Base-by-base conservation (phyloP, 2,797 vertebrate species). In the Champsocephalus gunnari region DNA sequence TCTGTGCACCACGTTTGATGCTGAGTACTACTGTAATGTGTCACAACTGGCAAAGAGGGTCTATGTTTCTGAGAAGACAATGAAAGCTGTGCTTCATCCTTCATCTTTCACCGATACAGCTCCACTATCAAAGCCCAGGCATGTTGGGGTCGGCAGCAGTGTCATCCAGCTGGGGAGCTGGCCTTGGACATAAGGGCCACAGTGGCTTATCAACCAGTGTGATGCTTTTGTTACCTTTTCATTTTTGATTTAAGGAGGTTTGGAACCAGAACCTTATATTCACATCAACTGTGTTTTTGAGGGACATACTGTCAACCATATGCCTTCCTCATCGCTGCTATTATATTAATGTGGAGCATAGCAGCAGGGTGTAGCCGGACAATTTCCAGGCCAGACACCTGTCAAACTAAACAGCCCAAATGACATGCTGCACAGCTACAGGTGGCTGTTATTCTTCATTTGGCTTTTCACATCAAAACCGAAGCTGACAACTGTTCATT, bases 61-160 rank as follows among this genome's bases (percentile, higher is more conserved):
- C 81, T 92, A 93, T 89, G 88, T 91, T 88, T 69, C 80, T 66
- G 55, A 77, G 70, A 79, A 75, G 74, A 88, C 85, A 87, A 85
- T 75, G 83, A 80, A 79, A 83, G 61, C 83, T 55, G 71, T 55
- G 68, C 81, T 76, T 87, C 85, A 83, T 85, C 75, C 57, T 71
- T 86, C 84, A 87, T 76, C 88, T 82, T 79, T 82, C 54, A 74
- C 71, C 19, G 14, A 68, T 75, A 34, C 71, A 77, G 81, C 69
- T 65, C 67, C 32, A 69, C 83, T 73, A 91, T 91, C 85, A 89
- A 91, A 92, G 86, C 65, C 53, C 60, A 56, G 69, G 57, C 65
- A 66, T 79, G 87, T 73, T 56, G 24, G 51, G 81, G 84, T 87
- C 67, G 79, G 77, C 54, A 49, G 72, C 54, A 49, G 72, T 66